Conservation (phyloP, 2,113 vertebrate genomes). For the Pholis gunnellus region DNA sequence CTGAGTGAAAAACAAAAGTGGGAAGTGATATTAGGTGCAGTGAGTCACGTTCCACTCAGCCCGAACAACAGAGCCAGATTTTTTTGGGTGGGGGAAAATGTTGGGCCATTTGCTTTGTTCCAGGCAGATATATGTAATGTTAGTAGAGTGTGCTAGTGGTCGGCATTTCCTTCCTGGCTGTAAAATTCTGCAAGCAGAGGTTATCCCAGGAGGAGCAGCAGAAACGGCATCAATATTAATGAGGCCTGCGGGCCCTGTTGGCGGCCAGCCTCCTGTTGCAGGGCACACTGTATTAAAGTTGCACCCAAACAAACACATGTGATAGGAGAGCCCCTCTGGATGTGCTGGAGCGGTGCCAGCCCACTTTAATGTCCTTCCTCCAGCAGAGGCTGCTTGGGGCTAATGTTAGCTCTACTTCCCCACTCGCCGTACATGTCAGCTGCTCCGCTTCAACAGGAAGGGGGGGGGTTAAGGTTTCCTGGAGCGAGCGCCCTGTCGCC, state of each 20-base stretch:
- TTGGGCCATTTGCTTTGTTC: conserved; percentile 10
- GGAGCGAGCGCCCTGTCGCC: conserved; percentile 76
- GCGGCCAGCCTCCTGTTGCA: conserved; percentile 63
- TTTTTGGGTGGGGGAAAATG: neutral
- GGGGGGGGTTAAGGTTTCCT: conserved; percentile 76
- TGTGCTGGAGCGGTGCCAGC: conserved; percentile 67
- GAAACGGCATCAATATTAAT: conserved; percentile 68
- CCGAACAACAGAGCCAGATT: conserved; percentile 34
- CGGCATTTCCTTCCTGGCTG: conserved; percentile 43
- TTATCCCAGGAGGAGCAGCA: conserved; percentile 48
- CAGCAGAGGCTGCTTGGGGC: conserved; percentile 57
- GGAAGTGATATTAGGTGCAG: conserved; percentile 32
- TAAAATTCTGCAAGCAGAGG: conserved; percentile 39
- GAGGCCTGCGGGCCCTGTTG: conserved; percentile 40
- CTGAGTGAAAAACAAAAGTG: conserved; percentile 39
- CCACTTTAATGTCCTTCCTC: conserved; percentile 62
- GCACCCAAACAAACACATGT: conserved; percentile 83
- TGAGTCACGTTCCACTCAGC: conserved; percentile 45
- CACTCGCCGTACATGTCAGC: conserved; percentile 65
- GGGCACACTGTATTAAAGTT: conserved; percentile 53
- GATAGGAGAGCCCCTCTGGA: conserved; percentile 62
- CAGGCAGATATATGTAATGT: conserved; percentile 15
- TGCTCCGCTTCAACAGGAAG: conserved; percentile 72
- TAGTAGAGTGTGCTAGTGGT: conserved; percentile 41
- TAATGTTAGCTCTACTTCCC: conserved; percentile 79